phyloP scores from a whole-genome alignment of 2,888 invertebrate genomes.

The Aphodius sticticus region DNA sequence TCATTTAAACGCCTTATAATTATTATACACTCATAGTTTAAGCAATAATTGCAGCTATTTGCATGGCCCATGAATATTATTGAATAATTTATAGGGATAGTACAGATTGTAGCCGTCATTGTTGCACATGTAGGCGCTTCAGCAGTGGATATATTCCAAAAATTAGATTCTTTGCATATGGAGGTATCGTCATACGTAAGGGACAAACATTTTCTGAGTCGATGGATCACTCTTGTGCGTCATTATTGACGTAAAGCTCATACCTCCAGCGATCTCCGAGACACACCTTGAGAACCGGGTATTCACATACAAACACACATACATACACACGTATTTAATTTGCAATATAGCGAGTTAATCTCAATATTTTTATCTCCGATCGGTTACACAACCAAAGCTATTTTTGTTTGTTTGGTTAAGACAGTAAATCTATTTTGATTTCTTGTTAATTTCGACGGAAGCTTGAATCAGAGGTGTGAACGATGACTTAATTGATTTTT shows the following conservation, averaged over 20 bases:
- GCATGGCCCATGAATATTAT: background rate
- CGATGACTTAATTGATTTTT: background rate
- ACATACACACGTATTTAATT: background rate
- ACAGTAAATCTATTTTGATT: background rate
- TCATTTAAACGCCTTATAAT: background rate
- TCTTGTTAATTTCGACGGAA: background rate
- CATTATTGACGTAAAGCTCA: background rate
- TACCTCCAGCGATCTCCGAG: background rate
- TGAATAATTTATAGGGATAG: background rate
- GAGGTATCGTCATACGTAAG: background rate
- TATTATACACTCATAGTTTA: background rate
- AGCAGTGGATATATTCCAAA: background rate
- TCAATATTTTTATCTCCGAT: background rate
- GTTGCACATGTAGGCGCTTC: background rate
- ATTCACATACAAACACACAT: background rate
- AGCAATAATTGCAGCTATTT: background rate
- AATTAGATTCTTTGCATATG: background rate
- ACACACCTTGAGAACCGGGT: background rate
- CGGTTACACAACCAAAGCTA: background rate
- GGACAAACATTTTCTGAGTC: background rate
- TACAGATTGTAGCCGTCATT: background rate
- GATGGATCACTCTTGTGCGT: background rate
- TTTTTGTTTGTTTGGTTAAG: background rate
- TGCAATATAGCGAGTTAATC: background rate
- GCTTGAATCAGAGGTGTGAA: background rate